These are phyloP conservation scores for Pseudotriccus pelzelni DNA, from an alignment of 2,797 vertebrate genomes.

Conservation along the genomic window DNA sequence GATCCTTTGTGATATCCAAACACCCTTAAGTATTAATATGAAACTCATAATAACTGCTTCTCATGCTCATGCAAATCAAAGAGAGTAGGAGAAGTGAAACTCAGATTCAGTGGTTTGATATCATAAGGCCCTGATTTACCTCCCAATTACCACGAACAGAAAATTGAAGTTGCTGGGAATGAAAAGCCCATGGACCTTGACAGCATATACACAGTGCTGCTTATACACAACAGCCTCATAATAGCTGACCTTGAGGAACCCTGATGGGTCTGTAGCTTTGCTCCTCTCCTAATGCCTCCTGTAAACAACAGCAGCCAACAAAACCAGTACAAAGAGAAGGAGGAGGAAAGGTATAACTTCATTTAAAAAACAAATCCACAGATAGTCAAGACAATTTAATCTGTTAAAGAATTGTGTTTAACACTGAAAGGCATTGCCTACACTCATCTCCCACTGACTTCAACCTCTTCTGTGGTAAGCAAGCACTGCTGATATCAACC, in stretches of 20 bases:
- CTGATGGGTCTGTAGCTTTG: not conserved
- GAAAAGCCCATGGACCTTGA: constrained; percentile 26
- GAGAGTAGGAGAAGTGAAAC: not conserved
- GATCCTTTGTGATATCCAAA: not conserved
- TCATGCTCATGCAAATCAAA: not conserved
- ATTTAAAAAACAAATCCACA: not conserved
- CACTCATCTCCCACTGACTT: not conserved
- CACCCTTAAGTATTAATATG: not conserved
- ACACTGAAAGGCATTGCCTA: not conserved
- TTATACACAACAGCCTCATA: constrained; percentile 4
- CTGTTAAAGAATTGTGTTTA: not conserved
- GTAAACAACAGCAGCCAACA: constrained; percentile 33
- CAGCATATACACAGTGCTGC: not conserved
- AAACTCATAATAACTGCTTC: not conserved
- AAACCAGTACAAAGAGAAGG: not conserved
- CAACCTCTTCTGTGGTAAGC: not conserved
- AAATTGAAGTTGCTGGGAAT: constrained; percentile 14
- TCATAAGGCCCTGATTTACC: not conserved
- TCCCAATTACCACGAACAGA: not conserved
- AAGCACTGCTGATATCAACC: not conserved
- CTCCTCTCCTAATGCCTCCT: not conserved
- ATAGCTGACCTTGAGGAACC: constrained; percentile 23
- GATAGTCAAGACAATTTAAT: not conserved
- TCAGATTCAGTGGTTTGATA: not conserved
- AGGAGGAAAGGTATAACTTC: not conserved